Percentiles rank a stretch among this genome's conserved stretches.
phyloP scores from a whole-genome alignment of 92 coral and sea anemone genomes.

The Muricea muricata region DNA sequence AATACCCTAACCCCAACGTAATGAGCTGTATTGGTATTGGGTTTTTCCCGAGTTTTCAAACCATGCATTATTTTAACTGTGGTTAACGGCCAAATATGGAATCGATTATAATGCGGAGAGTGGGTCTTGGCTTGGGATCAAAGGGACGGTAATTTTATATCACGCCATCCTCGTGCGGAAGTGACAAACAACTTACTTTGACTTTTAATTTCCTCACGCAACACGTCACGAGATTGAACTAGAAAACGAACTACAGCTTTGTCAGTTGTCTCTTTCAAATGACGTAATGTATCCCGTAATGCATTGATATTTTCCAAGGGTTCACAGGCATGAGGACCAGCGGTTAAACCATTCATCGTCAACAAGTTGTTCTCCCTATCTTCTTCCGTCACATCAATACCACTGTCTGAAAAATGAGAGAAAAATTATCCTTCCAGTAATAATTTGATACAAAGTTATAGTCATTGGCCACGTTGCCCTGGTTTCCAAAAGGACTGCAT shows the following conservation, averaged over 20 bases:
- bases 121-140: too few relatives aligned
- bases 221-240: conserved; percentile 65
- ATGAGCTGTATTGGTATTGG: too few relatives aligned
- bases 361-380: conserved; percentile 1
- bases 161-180: too few relatives aligned
- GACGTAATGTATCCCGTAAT: conserved; percentile 71
- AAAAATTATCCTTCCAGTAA: not conserved
- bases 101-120: too few relatives aligned
- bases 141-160: too few relatives aligned
- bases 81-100: too few relatives aligned
- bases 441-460: too few relatives aligned
- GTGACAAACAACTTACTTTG: not conserved
- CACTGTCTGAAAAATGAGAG: conserved; percentile 30
- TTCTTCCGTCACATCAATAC: conserved; percentile 41
- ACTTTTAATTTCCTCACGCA: conserved; percentile 63
- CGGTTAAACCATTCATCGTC: conserved; percentile 15
- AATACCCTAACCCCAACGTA: too few relatives aligned
- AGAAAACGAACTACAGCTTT: conserved; percentile 83
- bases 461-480: too few relatives aligned
- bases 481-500: too few relatives aligned
- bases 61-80: too few relatives aligned
- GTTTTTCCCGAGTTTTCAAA: too few relatives aligned
- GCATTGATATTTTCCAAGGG: conserved; percentile 26
- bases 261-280: conserved; percentile 85
- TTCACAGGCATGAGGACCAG: not conserved